Percentiles rank a stretch among this genome's conserved stretches.
Evolutionary conservation across 2,797 vertebrate genomes (phyloP).

Genomic region (Pipistrellus nathusii): DNA sequence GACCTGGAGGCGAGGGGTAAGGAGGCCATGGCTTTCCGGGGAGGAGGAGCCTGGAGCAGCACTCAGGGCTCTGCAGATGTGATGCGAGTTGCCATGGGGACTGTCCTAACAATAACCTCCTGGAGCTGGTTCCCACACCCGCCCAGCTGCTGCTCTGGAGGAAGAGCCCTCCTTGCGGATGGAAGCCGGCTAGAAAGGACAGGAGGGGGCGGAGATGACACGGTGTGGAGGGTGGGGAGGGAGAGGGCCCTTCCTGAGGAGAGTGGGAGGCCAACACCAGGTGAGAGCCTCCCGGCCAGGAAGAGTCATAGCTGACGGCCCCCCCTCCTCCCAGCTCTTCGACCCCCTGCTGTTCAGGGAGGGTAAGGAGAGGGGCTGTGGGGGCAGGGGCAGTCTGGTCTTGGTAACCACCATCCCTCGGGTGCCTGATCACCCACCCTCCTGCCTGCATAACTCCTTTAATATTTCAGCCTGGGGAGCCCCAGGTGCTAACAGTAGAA

Average conservation of each 20-base stretch:
- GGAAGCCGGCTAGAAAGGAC: constrained; percentile 59
- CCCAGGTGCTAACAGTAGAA: neutral
- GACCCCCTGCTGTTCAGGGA: neutral
- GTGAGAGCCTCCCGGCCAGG: neutral
- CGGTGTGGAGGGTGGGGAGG: neutral
- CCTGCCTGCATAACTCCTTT: neutral
- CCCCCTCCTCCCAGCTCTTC: neutral
- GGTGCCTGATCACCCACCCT: neutral
- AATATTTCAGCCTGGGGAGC: neutral
- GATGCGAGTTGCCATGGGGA: constrained; percentile 80
- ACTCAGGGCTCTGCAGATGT: constrained; percentile 81
- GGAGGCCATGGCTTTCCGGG: constrained; percentile 43
- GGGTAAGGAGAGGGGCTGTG: neutral
- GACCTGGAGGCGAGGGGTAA: neutral
- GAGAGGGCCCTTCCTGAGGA: neutral
- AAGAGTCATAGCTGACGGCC: neutral
- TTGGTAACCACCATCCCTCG: neutral
- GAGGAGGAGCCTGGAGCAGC: constrained; percentile 71
- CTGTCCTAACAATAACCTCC: constrained; percentile 83
- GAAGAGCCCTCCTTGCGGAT: constrained; percentile 68
- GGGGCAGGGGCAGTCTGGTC: neutral
- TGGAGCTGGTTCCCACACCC: constrained; percentile 78
- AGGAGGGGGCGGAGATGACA: constrained; percentile 60
- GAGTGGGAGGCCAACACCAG: neutral
- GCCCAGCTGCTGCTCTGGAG: constrained; percentile 81